phyloP scores from a whole-genome alignment of 1,140 invertebrate species.

The Tetramorium simillimum region DNA sequence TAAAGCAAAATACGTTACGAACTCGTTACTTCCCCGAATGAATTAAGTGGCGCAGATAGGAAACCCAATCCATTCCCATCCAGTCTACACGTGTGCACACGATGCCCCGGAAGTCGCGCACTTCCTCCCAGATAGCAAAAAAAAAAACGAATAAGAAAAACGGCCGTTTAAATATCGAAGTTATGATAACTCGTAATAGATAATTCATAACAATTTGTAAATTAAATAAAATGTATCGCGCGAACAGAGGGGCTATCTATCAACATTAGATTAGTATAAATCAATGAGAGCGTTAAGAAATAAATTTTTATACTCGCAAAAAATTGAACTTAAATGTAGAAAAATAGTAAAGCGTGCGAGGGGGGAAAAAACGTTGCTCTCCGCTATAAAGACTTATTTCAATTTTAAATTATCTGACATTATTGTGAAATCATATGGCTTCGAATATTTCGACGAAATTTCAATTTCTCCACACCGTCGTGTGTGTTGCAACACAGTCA shows the following conservation, averaged over 20 bases:
- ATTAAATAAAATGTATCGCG: not conserved
- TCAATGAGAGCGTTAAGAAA: not conserved
- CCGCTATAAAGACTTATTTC: not conserved
- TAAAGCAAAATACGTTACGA: conserved; percentile 66
- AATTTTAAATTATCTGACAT: not conserved
- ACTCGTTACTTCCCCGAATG: conserved; percentile 16
- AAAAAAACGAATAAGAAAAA: not conserved
- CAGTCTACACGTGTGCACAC: not conserved
- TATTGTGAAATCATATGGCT: not conserved
- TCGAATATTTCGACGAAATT: conserved; percentile 6
- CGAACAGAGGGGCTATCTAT: not conserved
- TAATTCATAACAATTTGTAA: not conserved
- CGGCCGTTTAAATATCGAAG: not conserved
- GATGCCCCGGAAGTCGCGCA: conserved; percentile 42
- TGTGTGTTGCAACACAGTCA: conserved; percentile 38
- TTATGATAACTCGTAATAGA: not conserved
- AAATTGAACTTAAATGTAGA: not conserved
- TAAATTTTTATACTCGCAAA: not conserved
- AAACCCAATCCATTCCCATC: conserved; percentile 31
- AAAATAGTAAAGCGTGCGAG: not conserved
- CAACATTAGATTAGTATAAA: not conserved
- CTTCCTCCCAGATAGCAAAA: conserved; percentile 37
- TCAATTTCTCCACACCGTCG: not conserved
- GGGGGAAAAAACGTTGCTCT: not conserved
- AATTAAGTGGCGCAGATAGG: conserved; percentile 27